These are phyloP conservation scores for Stichodactyla mertensii DNA, from an alignment of 64 coral and sea anemone genomes.

Conservation along the genomic window DNA sequence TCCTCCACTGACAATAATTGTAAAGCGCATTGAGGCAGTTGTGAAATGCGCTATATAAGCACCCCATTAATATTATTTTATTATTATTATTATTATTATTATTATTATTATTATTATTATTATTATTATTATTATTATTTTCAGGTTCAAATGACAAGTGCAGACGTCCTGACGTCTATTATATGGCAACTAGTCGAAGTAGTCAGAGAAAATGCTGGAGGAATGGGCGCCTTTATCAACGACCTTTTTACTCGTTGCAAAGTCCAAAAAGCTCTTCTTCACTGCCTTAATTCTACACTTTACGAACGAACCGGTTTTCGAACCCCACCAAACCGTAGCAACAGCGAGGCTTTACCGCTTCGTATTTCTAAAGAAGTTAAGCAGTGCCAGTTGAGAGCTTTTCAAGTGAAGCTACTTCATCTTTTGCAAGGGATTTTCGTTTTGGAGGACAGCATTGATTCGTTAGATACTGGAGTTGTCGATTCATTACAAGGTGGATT, in stretches of 20 bases:
- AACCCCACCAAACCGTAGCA: conserved; percentile 5
- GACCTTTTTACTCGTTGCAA: conserved; percentile 94
- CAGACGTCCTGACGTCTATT: conserved; percentile 53
- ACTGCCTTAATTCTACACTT: conserved; percentile 70
- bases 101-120: too few species aligned
- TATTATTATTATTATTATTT: background rate
- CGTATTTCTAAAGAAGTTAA: conserved; percentile 21
- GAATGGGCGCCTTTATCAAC: conserved; percentile 81
- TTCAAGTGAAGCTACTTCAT: conserved; percentile 70
- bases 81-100: background rate
- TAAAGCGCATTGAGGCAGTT: too few species aligned
- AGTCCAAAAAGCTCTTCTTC: conserved; percentile 91
- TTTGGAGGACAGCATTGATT: conserved; percentile 59
- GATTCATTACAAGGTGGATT: conserved; percentile 31
- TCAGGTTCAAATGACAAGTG: conserved; percentile 69
- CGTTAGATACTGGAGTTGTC: conserved; percentile 24
- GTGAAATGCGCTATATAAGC: too few species aligned
- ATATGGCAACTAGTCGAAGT: conserved; percentile 90
- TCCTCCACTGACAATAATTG: too few species aligned
- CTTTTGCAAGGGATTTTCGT: conserved; percentile 74
- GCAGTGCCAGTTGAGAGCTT: conserved; percentile 40
- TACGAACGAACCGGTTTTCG: conserved; percentile 62
- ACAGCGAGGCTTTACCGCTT: conserved; percentile 3
- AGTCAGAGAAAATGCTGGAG: conserved; percentile 72
- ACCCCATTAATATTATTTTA: background rate